Percentiles rank a stretch among this genome's conserved stretches.
Conservation (phyloP, 2,888 invertebrate genomes). For the Philonicus albiceps region DNA sequence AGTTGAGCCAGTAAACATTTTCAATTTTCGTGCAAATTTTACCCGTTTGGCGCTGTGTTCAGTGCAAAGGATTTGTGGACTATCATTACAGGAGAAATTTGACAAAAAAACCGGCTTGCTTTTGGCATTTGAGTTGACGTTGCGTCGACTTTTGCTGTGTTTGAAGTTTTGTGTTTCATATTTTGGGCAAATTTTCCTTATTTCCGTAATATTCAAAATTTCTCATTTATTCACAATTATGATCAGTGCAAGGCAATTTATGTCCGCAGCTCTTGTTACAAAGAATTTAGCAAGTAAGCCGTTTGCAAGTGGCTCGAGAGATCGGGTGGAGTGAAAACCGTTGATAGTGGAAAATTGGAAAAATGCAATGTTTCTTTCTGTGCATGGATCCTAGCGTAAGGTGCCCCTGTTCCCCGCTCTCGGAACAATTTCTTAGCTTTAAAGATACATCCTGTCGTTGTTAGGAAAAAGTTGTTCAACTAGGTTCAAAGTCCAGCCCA, state of each 20-base stretch:
- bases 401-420: not conserved
- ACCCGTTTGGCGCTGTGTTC: not conserved
- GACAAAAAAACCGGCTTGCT: not conserved
- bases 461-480: not conserved
- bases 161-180: not conserved
- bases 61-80: not conserved
- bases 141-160: not conserved
- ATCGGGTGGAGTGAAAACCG: not conserved
- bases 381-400: not conserved
- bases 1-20: not conserved
- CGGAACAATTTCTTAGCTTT: not conserved
- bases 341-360: not conserved
- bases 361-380: not conserved
- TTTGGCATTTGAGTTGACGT: not conserved
- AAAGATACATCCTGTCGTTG: not conserved
- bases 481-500: not conserved
- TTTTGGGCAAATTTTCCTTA: not conserved
- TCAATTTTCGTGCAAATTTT: not conserved
- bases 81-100: not conserved
- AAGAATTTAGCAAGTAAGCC: slow-evolving; percentile 2
- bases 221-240: not conserved
- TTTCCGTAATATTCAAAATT: not conserved
- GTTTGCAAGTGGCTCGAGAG: not conserved
- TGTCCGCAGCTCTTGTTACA: not conserved
- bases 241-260: not conserved